A percentile compares a stretch with the other conserved stretches of the same genome.
phyloP scores from a whole-genome alignment of 2,797 vertebrate species.

The Morus bassanus region DNA sequence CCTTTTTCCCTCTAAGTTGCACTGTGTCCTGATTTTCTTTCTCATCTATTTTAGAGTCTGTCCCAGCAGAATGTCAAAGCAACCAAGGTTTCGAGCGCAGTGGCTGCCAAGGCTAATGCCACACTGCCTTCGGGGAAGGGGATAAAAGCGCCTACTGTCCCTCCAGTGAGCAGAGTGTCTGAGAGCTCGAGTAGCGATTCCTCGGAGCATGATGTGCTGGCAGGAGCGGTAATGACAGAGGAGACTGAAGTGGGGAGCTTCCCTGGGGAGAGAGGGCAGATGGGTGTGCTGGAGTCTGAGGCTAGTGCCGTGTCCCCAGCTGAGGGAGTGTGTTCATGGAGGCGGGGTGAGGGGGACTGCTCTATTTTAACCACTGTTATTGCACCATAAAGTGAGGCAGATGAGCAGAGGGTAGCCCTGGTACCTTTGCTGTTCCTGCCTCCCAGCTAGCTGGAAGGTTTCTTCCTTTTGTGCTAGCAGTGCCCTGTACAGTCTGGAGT shows the following conservation, averaged over 20 bases:
- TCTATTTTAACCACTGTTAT: not conserved
- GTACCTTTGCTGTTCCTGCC: not conserved
- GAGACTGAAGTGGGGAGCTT: not conserved
- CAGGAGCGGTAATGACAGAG: not conserved
- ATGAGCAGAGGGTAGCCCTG: not conserved
- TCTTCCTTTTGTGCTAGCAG: not conserved
- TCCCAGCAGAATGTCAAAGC: not conserved
- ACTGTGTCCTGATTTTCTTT: not conserved
- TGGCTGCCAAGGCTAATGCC: not conserved
- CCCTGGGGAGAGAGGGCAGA: not conserved
- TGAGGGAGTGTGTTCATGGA: not conserved
- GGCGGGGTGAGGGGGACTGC: not conserved
- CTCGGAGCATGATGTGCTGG: not conserved
- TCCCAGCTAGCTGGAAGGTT: not conserved
- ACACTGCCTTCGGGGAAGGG: not conserved
- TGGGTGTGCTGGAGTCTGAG: not conserved
- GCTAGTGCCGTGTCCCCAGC: not conserved
- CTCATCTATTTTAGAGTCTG: not conserved
- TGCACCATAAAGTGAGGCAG: not conserved
- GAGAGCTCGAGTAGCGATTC: not conserved
- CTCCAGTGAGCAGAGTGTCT: not conserved
- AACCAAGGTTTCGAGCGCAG: not conserved
- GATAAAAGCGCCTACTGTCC: not conserved
- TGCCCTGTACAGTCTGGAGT: not conserved
- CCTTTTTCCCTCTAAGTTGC: not conserved